phyloP scores from a whole-genome alignment of 2,888 invertebrate genomes.

The Physocephala rufipes region DNA sequence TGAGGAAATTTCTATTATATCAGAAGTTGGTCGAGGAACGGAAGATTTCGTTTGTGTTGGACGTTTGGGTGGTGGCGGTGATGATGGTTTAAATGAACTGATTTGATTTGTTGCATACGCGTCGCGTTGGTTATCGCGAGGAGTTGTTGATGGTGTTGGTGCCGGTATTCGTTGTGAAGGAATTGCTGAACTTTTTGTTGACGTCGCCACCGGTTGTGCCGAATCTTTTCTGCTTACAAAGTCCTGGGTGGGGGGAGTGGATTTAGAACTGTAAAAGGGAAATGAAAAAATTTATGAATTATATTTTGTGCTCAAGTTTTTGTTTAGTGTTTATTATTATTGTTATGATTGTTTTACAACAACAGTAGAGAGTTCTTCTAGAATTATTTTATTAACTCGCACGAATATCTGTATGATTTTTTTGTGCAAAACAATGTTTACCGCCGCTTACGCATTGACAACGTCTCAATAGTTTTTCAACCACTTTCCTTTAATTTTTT shows the following conservation, averaged over 20 bases:
- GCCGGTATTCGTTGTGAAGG: slow-evolving; percentile 49
- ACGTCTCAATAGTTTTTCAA: too few relatives aligned
- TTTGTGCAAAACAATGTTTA: too few relatives aligned
- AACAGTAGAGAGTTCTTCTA: slow-evolving; percentile 9
- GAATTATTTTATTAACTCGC: too few relatives aligned
- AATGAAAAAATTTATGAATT: background rate
- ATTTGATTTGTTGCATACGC: background rate
- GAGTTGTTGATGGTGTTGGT: slow-evolving; percentile 53
- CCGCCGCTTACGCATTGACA: too few relatives aligned
- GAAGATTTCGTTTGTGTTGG: too few relatives aligned
- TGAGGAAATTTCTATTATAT: too few relatives aligned
- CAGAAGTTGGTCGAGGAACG: too few relatives aligned
- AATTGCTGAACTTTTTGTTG: background rate
- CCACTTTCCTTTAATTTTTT: too few relatives aligned
- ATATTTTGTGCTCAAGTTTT: slow-evolving; percentile 9
- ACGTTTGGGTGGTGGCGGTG: too few relatives aligned
- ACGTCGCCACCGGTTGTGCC: background rate
- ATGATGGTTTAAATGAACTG: too few relatives aligned
- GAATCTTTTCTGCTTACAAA: background rate
- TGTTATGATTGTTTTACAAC: slow-evolving; percentile 28
- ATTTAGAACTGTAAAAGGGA: slow-evolving; percentile 44
- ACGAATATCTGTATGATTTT: too few relatives aligned
- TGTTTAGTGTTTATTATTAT: slow-evolving; percentile 23
- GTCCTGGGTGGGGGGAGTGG: slow-evolving; percentile 10
- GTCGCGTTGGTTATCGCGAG: slow-evolving; percentile 24